phyloP scores from a whole-genome alignment of 2,797 vertebrate genomes.

The Ceyx erithaca region DNA sequence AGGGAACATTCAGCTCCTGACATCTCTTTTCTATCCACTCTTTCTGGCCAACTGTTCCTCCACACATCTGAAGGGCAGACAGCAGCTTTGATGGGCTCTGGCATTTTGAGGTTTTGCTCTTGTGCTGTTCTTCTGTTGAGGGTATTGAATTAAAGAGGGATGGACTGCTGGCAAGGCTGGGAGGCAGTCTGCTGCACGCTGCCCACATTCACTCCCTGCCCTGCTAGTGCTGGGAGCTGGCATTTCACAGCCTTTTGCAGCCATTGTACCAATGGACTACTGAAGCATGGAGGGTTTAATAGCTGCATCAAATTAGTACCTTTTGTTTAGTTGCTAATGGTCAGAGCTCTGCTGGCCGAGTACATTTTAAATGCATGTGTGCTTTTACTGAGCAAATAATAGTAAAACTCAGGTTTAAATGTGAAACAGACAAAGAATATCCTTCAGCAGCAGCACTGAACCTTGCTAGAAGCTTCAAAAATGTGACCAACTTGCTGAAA shows the following conservation, averaged over 20 bases:
- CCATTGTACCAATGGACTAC: neutral
- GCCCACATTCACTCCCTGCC: neutral
- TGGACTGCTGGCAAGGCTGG: neutral
- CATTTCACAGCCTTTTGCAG: neutral
- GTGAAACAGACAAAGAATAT: neutral
- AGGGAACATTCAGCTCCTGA: neutral
- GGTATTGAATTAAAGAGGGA: neutral
- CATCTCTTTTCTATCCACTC: neutral
- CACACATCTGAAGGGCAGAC: neutral
- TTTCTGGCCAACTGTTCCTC: neutral
- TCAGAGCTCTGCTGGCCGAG: neutral
- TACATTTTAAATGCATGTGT: neutral
- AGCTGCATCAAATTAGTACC: neutral
- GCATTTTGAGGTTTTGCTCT: neutral
- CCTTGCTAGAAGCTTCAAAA: neutral
- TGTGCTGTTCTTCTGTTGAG: neutral
- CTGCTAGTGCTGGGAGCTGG: neutral
- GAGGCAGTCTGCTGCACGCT: neutral
- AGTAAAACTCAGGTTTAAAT: neutral
- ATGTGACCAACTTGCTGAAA: neutral
- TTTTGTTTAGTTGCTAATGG: constrained; percentile 8
- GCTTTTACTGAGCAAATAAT: neutral
- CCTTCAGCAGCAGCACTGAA: neutral
- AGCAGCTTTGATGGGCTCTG: neutral
- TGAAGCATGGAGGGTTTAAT: neutral